phyloP scores from a whole-genome alignment of 2,113 vertebrate genomes.

The Passer montanus region DNA sequence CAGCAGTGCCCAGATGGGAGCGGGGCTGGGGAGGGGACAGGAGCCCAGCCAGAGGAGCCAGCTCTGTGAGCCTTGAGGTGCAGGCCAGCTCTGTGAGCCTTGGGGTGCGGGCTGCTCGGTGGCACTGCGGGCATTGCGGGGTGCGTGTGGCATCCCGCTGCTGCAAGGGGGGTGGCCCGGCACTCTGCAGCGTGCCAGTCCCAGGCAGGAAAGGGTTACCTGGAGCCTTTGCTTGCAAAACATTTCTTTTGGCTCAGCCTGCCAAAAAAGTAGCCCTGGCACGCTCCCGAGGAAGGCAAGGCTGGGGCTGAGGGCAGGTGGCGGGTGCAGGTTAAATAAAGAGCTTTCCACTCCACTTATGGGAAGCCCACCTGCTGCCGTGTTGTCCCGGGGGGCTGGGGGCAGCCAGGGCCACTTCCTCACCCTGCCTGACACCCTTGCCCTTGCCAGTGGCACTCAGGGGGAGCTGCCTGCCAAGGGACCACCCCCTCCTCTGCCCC shows the following conservation, averaged over 20 bases:
- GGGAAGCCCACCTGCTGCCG: not conserved
- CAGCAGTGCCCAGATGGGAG: accelerated
- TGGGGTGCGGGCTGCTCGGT: accelerated
- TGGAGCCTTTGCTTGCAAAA: not conserved
- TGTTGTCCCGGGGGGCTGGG: not conserved
- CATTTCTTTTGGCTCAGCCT: not conserved
- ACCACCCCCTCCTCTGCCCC: not conserved
- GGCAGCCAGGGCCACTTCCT: slow-evolving; percentile 57
- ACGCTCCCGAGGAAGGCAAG: not conserved
- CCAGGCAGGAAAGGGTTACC: not conserved
- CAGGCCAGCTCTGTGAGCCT: too few species aligned
- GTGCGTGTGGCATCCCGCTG: accelerated
- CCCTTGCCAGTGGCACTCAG: not conserved
- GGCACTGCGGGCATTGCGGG: accelerated
- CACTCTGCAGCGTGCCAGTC: accelerated
- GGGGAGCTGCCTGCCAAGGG: not conserved
- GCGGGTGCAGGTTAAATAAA: slow-evolving; percentile 37
- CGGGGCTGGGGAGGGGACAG: not conserved
- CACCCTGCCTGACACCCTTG: not conserved
- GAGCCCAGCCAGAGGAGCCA: not conserved
- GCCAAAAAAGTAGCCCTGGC: slow-evolving; percentile 25
- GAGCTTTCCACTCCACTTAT: slow-evolving; percentile 65
- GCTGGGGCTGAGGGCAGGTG: slow-evolving; percentile 19
- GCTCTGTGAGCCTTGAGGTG: not conserved
- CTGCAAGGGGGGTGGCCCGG: not conserved